These are phyloP conservation scores for Mormyrus proboscirostris DNA, from an alignment of 2,797 vertebrate genomes.

Conservation along the genomic window DNA sequence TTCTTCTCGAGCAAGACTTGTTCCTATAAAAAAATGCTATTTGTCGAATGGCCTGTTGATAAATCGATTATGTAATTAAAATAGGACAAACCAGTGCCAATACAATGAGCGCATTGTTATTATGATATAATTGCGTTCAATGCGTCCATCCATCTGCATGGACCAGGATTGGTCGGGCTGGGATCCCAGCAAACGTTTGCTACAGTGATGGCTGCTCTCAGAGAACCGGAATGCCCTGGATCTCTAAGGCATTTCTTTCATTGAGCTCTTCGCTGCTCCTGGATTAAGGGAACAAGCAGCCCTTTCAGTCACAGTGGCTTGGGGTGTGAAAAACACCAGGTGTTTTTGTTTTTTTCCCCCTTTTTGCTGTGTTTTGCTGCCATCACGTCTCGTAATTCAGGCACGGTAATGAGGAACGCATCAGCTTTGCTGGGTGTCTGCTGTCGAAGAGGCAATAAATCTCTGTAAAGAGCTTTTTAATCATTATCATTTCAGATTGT, in stretches of 20 bases:
- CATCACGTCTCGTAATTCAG: neutral
- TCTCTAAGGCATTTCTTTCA: conserved; percentile 9
- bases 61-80: neutral
- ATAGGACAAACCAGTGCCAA: neutral
- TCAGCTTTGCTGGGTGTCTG: conserved; percentile 19
- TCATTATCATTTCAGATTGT: conserved; percentile 28
- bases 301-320: neutral
- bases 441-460: conserved; percentile 21
- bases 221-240: conserved; percentile 15
- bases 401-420: conserved; percentile 20
- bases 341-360: neutral
- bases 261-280: conserved; percentile 20
- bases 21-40: neutral
- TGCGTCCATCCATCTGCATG: neutral
- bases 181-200: neutral
- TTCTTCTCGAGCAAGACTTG: neutral
- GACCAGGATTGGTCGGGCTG: neutral
- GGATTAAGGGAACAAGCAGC: conserved; percentile 18
- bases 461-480: conserved; percentile 27
- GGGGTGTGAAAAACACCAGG: neutral
- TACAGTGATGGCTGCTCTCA: neutral
- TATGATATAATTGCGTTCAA: neutral
- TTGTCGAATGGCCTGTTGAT: neutral
- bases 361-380: neutral
- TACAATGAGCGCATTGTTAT: neutral